phyloP scores from a whole-genome alignment of 2,888 invertebrate species.

The Sinelater perroti region DNA sequence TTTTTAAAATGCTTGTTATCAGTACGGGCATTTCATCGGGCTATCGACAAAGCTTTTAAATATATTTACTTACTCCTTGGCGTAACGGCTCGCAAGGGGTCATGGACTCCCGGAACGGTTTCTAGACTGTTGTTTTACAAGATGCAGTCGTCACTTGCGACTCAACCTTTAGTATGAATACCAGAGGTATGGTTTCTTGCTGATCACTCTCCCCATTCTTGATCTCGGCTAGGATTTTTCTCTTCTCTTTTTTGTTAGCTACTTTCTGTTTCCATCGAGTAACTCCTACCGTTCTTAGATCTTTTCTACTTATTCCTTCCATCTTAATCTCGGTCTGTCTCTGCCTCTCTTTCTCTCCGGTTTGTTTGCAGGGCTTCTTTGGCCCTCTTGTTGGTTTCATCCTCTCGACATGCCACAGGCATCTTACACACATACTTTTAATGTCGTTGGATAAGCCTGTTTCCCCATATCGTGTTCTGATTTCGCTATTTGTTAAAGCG shows the following conservation, averaged over 20 bases:
- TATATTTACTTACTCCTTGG: slow-evolving; percentile 5
- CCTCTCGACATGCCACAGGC: neutral
- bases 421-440: slow-evolving; percentile 3
- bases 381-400: slow-evolving; percentile 1
- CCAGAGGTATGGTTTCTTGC: neutral
- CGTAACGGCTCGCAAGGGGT: neutral
- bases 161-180: neutral
- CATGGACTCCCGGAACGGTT: slow-evolving; percentile 1
- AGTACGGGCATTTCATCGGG: too few species aligned
- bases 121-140: slow-evolving; percentile 1
- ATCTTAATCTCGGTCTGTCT: neutral
- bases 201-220: slow-evolving; percentile 2
- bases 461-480: neutral
- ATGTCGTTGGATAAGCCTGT: slow-evolving; percentile 1
- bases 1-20: too few species aligned
- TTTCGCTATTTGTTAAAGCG: slow-evolving; percentile 2
- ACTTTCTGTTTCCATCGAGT: slow-evolving; percentile 1
- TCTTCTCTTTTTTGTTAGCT: neutral
- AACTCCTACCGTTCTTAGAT: neutral
- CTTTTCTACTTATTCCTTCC: slow-evolving; percentile 2
- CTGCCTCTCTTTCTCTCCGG: slow-evolving; percentile 2
- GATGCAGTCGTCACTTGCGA: neutral
- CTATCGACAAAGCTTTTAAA: too few species aligned
- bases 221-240: neutral
- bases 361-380: neutral